Conservation (phyloP, 1,140 invertebrate genomes). For the Babylonia areolata region DNA sequence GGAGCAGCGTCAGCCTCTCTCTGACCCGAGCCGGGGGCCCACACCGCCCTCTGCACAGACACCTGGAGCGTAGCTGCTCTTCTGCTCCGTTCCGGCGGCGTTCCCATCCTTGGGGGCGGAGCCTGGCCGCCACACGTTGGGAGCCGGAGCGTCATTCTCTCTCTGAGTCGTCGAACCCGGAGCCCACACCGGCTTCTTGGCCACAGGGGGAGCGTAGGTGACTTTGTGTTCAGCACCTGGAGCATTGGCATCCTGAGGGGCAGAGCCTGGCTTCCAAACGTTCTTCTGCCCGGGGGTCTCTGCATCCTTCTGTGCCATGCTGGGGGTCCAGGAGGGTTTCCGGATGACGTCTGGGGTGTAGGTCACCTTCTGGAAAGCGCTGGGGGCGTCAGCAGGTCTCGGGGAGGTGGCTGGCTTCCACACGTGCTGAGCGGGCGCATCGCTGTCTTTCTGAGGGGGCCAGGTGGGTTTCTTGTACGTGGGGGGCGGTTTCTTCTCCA, state of each 20-base stretch:
- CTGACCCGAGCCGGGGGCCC: not conserved
- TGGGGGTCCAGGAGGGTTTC: not conserved
- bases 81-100: not conserved
- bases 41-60: not conserved
- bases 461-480: not conserved
- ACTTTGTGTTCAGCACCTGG: constrained; percentile 59
- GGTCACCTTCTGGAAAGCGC: not conserved
- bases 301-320: not conserved
- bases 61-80: not conserved
- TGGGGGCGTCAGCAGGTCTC: not conserved
- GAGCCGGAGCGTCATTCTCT: not conserved
- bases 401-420: not conserved
- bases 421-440: not conserved
- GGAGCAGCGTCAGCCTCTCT: not conserved
- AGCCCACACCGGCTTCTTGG: constrained; percentile 32
- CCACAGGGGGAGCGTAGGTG: constrained; percentile 45
- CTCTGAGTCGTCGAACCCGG: not conserved
- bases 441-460: not conserved
- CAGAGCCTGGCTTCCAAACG: not conserved
- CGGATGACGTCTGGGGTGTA: not conserved
- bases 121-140: constrained; percentile 38
- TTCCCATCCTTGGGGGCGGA: not conserved
- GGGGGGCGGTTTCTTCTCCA: not conserved
- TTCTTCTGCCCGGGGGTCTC: not conserved
- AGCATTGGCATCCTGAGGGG: constrained; percentile 43